phyloP scores from a whole-genome alignment of 1,140 invertebrate species.

The Sipha flava region DNA sequence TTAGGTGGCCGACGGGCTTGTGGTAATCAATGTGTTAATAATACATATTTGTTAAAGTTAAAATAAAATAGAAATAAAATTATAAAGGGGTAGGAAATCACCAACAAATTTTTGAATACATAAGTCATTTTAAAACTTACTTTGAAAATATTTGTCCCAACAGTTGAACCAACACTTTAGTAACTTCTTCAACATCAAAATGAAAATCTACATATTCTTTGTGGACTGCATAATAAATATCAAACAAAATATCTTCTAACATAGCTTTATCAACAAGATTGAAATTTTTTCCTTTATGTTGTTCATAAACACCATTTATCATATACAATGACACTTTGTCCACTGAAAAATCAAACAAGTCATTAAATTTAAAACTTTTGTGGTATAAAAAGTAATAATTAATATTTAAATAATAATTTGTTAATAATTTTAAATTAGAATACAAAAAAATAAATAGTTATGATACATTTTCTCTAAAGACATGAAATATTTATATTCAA shows the following conservation, averaged over 20 bases:
- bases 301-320: conserved; percentile 25
- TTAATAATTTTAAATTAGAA: no score
- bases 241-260: conserved; percentile 22
- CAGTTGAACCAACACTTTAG: neutral
- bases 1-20: no score
- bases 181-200: neutral
- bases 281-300: conserved; percentile 16
- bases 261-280: neutral
- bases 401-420: neutral
- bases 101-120: no score
- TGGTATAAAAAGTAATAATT: neutral
- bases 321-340: conserved; percentile 14
- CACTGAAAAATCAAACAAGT: neutral
- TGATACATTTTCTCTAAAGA: no score
- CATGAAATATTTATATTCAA: no score
- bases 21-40: no score
- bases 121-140: neutral
- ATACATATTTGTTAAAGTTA: no score
- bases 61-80: no score
- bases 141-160: conserved; percentile 21
- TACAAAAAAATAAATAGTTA: no score
- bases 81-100: no score
- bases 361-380: no score
- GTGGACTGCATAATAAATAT: conserved; percentile 6
- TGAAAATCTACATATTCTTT: neutral